Conservation (phyloP, 2,113 vertebrate species). For the Bothrops jararaca region DNA sequence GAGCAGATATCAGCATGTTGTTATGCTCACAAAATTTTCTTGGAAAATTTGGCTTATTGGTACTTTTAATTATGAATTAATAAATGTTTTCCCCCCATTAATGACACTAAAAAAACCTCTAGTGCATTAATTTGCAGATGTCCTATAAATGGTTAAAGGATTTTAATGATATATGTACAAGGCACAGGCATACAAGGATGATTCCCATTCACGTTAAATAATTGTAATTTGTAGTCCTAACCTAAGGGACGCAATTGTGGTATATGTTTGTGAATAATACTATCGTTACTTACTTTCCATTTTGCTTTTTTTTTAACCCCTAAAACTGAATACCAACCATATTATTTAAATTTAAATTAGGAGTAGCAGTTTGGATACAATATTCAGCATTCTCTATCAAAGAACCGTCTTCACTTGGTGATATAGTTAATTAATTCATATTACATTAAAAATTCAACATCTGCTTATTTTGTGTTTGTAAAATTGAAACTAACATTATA, state of each 20-base stretch:
- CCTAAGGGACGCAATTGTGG: neutral
- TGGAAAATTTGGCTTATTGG: constrained; percentile 15
- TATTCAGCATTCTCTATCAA: neutral
- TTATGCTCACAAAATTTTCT: constrained; percentile 23
- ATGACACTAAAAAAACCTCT: neutral
- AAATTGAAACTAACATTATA: neutral
- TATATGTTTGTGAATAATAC: neutral
- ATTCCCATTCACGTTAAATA: neutral
- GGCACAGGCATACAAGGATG: no score
- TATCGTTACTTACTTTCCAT: neutral
- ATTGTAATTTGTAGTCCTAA: neutral
- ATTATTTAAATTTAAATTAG: neutral
- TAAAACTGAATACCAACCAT: neutral
- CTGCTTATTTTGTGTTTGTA: neutral
- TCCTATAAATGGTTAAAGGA: neutral
- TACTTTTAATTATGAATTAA: constrained; percentile 45
- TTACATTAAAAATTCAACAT: neutral
- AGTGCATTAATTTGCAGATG: neutral
- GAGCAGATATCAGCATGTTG: neutral
- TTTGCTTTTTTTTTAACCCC: neutral
- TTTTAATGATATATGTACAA: neutral
- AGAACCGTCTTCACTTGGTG: neutral
- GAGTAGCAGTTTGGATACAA: neutral
- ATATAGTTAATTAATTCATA: neutral
- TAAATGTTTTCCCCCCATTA: constrained; percentile 3